phyloP scores from a whole-genome alignment of 2,888 invertebrate genomes.

The Nesidiocoris tenuis region DNA sequence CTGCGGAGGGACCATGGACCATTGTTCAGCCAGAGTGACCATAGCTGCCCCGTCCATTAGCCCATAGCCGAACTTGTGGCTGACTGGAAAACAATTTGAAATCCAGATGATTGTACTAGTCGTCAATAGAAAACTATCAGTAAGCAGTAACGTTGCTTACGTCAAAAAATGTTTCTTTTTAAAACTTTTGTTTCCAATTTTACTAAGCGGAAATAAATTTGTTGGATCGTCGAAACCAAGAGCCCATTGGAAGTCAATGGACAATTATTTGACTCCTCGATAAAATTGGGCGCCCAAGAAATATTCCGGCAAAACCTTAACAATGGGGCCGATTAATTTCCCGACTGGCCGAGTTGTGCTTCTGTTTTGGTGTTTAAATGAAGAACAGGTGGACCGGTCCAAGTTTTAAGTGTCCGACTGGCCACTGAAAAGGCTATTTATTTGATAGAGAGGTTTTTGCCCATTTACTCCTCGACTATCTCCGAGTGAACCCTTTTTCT shows the following conservation, averaged over 20 bases:
- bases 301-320: neutral
- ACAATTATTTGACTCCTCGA: no score
- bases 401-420: neutral
- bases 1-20: slow-evolving; percentile 61
- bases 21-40: slow-evolving; percentile 59
- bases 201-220: no score
- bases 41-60: slow-evolving; percentile 62
- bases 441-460: slow-evolving; percentile 41
- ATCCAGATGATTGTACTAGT: no score
- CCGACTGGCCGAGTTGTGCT: neutral
- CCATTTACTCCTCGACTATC: slow-evolving; percentile 14
- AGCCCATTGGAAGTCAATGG: no score
- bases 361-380: neutral
- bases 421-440: slow-evolving; percentile 4
- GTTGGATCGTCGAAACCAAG: no score
- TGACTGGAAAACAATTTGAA: slow-evolving; percentile 56
- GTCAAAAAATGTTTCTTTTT: no score
- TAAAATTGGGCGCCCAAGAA: neutral
- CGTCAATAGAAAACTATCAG: no score
- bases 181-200: no score
- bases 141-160: no score
- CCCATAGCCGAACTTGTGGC: slow-evolving; percentile 64
- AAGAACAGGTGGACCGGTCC: slow-evolving; percentile 13
- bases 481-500: neutral
- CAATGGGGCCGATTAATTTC: neutral